phyloP scores from a whole-genome alignment of 2,797 vertebrate species.

The Sibirionetta formosa region DNA sequence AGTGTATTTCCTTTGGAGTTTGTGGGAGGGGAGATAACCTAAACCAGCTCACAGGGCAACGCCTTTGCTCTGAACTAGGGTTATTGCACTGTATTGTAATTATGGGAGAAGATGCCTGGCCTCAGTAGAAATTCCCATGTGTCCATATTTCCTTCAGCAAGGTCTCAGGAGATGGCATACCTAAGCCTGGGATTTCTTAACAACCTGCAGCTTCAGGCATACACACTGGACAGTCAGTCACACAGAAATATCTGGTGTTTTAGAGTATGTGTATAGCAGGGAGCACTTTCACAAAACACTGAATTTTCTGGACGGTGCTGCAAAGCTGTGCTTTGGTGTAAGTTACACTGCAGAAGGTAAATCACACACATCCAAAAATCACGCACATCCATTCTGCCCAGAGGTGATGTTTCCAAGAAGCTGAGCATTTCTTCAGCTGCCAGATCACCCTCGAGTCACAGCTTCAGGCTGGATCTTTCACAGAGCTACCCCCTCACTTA shows the following conservation, averaged over 20 bases:
- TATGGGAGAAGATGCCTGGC: rapidly evolving
- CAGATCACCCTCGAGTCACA: neutral
- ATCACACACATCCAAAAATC: neutral
- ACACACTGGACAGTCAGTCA: neutral
- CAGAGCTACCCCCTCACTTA: neutral
- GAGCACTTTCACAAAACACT: neutral
- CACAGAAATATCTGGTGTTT: neutral
- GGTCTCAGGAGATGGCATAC: neutral
- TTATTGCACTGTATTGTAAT: neutral
- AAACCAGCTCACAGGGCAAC: neutral
- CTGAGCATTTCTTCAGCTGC: neutral
- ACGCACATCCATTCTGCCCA: neutral
- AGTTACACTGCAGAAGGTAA: neutral
- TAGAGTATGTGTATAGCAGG: neutral
- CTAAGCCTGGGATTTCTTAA: neutral
- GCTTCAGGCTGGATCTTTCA: neutral
- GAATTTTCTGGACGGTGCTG: neutral
- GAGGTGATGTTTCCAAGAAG: neutral
- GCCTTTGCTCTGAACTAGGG: neutral
- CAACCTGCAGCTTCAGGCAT: neutral
- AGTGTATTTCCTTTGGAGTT: neutral
- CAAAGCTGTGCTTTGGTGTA: neutral
- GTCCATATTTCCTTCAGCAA: neutral
- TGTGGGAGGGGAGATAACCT: neutral
- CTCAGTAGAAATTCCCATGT: rapidly evolving